Evolutionary conservation across 2,888 invertebrate genomes (phyloP), one percentile per base, ranked within the genome.

Genomic region (Ophion ellenae): DNA sequence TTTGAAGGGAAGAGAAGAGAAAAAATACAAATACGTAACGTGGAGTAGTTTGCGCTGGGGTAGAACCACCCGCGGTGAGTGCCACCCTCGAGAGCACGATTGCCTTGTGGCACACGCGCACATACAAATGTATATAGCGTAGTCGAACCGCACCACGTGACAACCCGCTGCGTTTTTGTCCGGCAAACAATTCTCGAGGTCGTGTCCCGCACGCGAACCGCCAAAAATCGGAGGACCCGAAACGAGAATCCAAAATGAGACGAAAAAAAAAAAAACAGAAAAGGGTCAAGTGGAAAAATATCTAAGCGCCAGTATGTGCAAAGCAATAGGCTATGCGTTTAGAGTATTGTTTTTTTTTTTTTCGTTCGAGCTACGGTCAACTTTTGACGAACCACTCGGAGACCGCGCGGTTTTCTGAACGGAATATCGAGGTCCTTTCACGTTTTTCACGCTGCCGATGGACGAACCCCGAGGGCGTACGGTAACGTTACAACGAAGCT

Each of bases 141-240:
- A 40, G 40, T 40, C 40, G 40, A 40, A 40, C 17, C 71, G 76
- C 32, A 77, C 73, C 71, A 64, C 67, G 83, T 71, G 80, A 67
- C 71, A 64, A 28, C 85, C 83, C 70, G 86, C 78, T 74, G 86
- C 40, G 83, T 86, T 86, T 86, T 86, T 86, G 83, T 86, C 73
- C 69, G 73, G 24, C 83, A 69, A 81, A 86, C 86, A 86, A 83
- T 86, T 32, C 53, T 53, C 53, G 53, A 53, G 17, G 53, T 53
- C 53, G 71, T 76, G 6, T 79, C 47, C 66, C 67, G 67, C 57
- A 66, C 71, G 45, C 59, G 59, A 77, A 66, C 64, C 66, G 78
- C 76, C 32, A 66, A 45, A 73, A 80, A 45, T 74, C 64, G 74
- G 47, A 67, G 81, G 63, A 61, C 32, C 32, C 11, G 59, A 59